A percentile compares a stretch with the other conserved stretches of the same genome.
These are phyloP conservation scores for Pogonomyrmex californicus DNA, from an alignment of 1,140 invertebrate genomes.

Conservation along the genomic window DNA sequence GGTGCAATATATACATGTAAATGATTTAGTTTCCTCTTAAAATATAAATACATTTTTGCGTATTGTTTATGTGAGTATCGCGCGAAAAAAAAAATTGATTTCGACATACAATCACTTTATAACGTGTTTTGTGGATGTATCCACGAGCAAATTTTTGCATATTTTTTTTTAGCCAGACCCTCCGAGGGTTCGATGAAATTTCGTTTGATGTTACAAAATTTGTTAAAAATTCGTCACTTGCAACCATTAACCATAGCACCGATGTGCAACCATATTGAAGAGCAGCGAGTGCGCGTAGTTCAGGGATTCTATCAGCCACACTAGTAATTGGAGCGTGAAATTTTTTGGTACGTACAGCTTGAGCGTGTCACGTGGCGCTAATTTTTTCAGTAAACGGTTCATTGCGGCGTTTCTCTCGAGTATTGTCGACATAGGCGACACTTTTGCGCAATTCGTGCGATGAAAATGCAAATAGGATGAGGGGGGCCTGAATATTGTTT, in stretches of 20 bases:
- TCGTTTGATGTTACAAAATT: slow-evolving; percentile 37
- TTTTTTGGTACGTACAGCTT: slow-evolving; percentile 46
- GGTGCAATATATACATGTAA: neutral
- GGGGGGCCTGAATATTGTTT: neutral
- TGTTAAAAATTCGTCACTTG: slow-evolving; percentile 37
- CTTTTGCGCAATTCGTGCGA: slow-evolving; percentile 30
- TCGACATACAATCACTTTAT: neutral
- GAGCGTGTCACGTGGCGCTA: slow-evolving; percentile 21
- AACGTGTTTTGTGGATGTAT: neutral
- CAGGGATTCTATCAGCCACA: neutral
- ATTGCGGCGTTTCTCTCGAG: slow-evolving; percentile 19
- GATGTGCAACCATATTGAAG: slow-evolving; percentile 31
- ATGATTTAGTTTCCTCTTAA: neutral
- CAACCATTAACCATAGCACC: neutral
- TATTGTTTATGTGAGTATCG: neutral
- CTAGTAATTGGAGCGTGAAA: slow-evolving; percentile 50
- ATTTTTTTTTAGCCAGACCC: neutral
- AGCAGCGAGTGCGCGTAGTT: slow-evolving; percentile 6
- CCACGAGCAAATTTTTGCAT: neutral
- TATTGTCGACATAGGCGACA: slow-evolving; percentile 2
- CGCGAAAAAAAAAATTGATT: slow-evolving; percentile 20
- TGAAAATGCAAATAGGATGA: slow-evolving; percentile 24
- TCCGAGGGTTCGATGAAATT: neutral
- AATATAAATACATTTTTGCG: slow-evolving; percentile 14
- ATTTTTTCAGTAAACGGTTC: slow-evolving; percentile 42